Evolutionary conservation across 2,888 invertebrate species (phyloP), one percentile per base, ranked within the genome.

Genomic region (Folsomia candida): DNA sequence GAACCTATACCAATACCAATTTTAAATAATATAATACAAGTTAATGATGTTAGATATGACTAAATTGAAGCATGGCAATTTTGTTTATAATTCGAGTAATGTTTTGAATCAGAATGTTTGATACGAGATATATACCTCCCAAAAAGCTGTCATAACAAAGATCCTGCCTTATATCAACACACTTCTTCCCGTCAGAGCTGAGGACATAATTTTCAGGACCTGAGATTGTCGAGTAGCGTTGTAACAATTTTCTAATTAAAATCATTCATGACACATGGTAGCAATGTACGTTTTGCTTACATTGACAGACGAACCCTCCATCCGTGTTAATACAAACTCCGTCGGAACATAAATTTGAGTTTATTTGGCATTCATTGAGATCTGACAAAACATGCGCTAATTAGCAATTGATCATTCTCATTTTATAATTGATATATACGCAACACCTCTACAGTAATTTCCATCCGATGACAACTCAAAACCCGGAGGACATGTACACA

Each of bases 271-370:
- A n/a, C n/a, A n/a, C n/a, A n/a, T n/a, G n/a, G n/a, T n/a, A n/a
- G n/a, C n/a, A n/a, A n/a, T n/a, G n/a, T n/a, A n/a, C n/a, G n/a
- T n/a, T n/a, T 37, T 37, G 37, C 0, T 92, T 92, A 82, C 94
- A 94, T 70, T 90, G 89, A 83, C 93, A 94, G 29, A 89, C 88
- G 78, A 90, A 92, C 0, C 90, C 90, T 51, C 94, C 94, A 68
- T 91, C 89, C 1, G 91, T 90, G 83, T 93, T 94, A 71, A 89
- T 87, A 20, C 94, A 75, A 22, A 72, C 70, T 62, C 94, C 93
- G 76, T 92, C 91, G 2, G 74, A 73, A 82, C 79, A 84, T 82
- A 78, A 70, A 70, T 81, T 77, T 51, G 86, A 86, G 80, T 88
- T 86, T 75, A 89, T 89, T 27, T 86, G 84, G 81, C 94, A 94